Evolutionary conservation across 2,113 vertebrate species (phyloP).

Genomic region (Dasyornis broadbenti): DNA sequence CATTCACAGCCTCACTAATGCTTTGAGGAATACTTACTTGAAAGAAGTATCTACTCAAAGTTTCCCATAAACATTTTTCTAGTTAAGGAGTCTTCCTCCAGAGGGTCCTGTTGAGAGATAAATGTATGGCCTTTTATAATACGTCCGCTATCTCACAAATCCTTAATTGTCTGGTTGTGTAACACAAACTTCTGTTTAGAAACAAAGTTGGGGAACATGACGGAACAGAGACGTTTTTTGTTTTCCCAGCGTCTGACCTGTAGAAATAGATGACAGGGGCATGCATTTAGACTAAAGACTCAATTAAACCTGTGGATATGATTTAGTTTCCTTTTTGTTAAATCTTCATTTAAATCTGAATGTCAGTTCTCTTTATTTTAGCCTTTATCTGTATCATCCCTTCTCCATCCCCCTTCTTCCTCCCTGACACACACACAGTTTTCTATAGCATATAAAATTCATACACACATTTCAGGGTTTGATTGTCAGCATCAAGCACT

Average conservation of each 20-base stretch:
- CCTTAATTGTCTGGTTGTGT: background rate
- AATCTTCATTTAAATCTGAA: background rate
- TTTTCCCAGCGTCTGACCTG: background rate
- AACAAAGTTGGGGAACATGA: background rate
- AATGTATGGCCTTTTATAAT: background rate
- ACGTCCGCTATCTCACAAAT: background rate
- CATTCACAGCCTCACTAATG: background rate
- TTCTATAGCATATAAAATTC: conserved; percentile 4
- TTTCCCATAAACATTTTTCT: background rate
- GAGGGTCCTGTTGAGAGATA: background rate
- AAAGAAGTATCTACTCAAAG: background rate
- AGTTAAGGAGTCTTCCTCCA: background rate
- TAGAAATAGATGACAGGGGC: background rate
- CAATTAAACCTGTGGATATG: background rate
- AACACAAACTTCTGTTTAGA: background rate
- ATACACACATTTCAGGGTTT: conserved; percentile 35
- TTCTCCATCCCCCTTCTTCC: background rate
- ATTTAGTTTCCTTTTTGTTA: background rate
- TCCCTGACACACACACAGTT: background rate
- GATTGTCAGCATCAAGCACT: conserved; percentile 62
- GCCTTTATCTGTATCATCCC: background rate
- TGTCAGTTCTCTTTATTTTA: background rate
- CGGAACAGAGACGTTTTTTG: background rate
- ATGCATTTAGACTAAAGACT: background rate
- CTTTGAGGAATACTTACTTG: background rate